These are phyloP conservation scores for Pygmarrhopalites habei DNA, from an alignment of 1,140 invertebrate genomes.

Conservation along the genomic window DNA sequence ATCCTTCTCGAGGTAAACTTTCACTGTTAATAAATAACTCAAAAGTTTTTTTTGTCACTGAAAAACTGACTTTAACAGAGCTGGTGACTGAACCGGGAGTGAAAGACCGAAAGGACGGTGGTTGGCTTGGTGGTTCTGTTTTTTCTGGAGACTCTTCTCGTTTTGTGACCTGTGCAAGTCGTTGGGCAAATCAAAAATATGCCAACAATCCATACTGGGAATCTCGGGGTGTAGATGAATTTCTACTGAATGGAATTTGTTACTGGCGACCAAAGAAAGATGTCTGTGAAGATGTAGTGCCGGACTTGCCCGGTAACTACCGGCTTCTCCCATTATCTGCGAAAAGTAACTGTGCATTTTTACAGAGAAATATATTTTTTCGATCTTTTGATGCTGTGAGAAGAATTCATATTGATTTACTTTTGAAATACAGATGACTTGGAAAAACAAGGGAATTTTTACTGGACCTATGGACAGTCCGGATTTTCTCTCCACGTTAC, in stretches of 20 bases:
- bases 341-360: slow-evolving; percentile 30
- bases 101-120: slow-evolving; percentile 33
- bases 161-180: slow-evolving; percentile 40
- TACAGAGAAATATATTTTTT: slow-evolving; percentile 32
- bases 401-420: slow-evolving; percentile 2
- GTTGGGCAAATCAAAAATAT: slow-evolving; percentile 41
- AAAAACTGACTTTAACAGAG: too few relatives aligned
- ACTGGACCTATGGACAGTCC: slow-evolving; percentile 41
- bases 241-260: slow-evolving; percentile 41
- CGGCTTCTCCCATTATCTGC: background rate
- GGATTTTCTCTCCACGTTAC: slow-evolving; percentile 41
- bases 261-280: slow-evolving; percentile 32
- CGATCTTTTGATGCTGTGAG: slow-evolving; percentile 38
- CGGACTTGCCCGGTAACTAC: background rate
- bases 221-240: background rate
- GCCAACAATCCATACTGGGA: slow-evolving; percentile 19
- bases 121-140: slow-evolving; percentile 38
- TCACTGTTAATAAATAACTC: background rate
- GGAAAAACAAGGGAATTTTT: slow-evolving; percentile 19
- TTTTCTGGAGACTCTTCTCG: slow-evolving; percentile 15
- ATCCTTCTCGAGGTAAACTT: background rate
- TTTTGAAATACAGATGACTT: slow-evolving; percentile 16
- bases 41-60: background rate
- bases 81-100: background rate
- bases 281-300: background rate